These are phyloP conservation scores for Scolanthus callimorphus DNA, from an alignment of 92 coral and sea anemone species.

Conservation along the genomic window DNA sequence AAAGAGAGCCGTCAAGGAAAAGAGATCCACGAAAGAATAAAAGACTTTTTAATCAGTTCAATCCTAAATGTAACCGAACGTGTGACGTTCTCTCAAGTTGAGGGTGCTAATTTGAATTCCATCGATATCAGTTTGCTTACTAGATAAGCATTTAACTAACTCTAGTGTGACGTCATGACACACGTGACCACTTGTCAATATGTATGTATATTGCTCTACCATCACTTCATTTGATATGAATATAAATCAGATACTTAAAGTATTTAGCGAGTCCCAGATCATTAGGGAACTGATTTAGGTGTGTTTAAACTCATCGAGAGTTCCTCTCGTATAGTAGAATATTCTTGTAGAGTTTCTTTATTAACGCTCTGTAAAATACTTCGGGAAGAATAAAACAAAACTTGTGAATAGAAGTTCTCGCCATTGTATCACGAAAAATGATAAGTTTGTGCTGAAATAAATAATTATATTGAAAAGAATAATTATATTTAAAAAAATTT, in stretches of 20 bases:
- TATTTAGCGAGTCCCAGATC: slow-evolving; percentile 60
- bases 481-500: too few species aligned
- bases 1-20: slow-evolving; percentile 95
- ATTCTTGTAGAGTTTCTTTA: slow-evolving; percentile 33
- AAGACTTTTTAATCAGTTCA: slow-evolving; percentile 34
- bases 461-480: slow-evolving; percentile 2
- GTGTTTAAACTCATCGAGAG: slow-evolving; percentile 17
- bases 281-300: slow-evolving; percentile 55
- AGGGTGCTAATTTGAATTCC: slow-evolving; percentile 49
- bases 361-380: slow-evolving; percentile 81
- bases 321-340: slow-evolving; percentile 5
- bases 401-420: slow-evolving; percentile 77
- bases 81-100: slow-evolving; percentile 55
- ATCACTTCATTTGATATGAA: slow-evolving; percentile 91
- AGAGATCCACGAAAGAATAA: slow-evolving; percentile 62
- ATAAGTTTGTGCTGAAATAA: slow-evolving; percentile 93
- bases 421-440: slow-evolving; percentile 68
- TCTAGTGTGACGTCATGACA: slow-evolving; percentile 50
- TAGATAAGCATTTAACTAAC: slow-evolving; percentile 78
- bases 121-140: slow-evolving; percentile 56
- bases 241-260: slow-evolving; percentile 30
- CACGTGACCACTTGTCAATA: slow-evolving; percentile 81
- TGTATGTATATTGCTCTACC: slow-evolving; percentile 96
- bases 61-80: slow-evolving; percentile 40
- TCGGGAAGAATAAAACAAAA: slow-evolving; percentile 59